Evolutionary conservation across 2,797 vertebrate genomes (phyloP), one percentile per base, ranked within the genome.

Genomic region (Etheostoma nigrum): DNA sequence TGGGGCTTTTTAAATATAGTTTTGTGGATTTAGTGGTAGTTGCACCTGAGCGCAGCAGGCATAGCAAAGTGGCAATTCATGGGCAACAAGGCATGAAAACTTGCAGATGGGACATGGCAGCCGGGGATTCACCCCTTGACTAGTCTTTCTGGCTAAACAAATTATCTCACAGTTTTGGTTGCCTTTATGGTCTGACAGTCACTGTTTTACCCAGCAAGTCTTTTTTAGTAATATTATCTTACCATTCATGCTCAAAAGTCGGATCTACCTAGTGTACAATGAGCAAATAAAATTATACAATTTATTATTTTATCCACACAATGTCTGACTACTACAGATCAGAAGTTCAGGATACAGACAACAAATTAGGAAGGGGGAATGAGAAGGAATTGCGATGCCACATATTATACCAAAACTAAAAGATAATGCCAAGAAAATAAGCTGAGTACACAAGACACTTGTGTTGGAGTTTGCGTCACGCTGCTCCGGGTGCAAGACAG

Each of bases 81-180:
- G 72, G 45, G 62, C 67, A 90, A 74, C 70, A 80, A 82, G 67
- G 81, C 87, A 77, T 86, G 61, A 83, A 84, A 83, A 81, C 55
- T 55, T 76, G 61, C 87, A 89, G 82, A 85, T 87, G 86, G 67
- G 81, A 48, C 71, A 11, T 8, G 51, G 74, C 74, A 84, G 80
- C 59, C 45, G 9, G 60, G 64, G 63, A 75, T 52, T 63, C 72
- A 33, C 48, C 23, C 48, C 40, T 15, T 73, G 51, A 55, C 59
- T 53, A 9, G 65, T 53, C 63, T 78, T 67, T 74, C 69, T 30
- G 36, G 60, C 44, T 68, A 51, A 76, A 82, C 47, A 54, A 67
- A 55, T 58, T 27, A 33, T 73, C 27, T 63, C 47, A 47, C 3
- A 48, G n/a, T 42, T 77, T 57, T 44, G 18, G 48, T 52, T 72